Percentiles rank a stretch among this genome's conserved stretches.
These are phyloP conservation scores for Garrulus glandarius DNA, from an alignment of 2,797 vertebrate genomes.

Conservation along the genomic window DNA sequence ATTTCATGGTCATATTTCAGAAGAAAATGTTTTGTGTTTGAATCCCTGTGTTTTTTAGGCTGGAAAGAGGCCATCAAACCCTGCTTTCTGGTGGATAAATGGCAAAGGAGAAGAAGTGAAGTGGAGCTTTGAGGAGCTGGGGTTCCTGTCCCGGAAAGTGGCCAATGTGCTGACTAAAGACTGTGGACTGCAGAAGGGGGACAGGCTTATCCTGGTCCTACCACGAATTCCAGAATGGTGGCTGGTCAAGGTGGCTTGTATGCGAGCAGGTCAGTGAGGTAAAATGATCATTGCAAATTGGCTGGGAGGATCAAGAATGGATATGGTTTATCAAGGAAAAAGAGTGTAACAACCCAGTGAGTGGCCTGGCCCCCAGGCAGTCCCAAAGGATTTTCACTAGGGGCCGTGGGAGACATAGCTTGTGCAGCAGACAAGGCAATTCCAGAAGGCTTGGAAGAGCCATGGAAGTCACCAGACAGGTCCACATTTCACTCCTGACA, in stretches of 20 bases:
- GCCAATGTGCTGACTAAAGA: slow-evolving; percentile 76
- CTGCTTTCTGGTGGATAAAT: slow-evolving; percentile 84
- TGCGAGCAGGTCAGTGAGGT: slow-evolving; percentile 78
- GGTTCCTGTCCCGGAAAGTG: slow-evolving; percentile 72
- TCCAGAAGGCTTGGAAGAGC: neutral
- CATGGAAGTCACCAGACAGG: neutral
- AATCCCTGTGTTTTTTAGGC: slow-evolving; percentile 44
- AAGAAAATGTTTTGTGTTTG: neutral
- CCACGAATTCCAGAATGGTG: slow-evolving; percentile 84
- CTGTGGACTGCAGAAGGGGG: slow-evolving; percentile 74
- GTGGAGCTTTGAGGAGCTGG: slow-evolving; percentile 83
- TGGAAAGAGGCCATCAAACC: slow-evolving; percentile 65
- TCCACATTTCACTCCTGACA: neutral
- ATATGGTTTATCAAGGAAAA: neutral
- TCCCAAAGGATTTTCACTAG: neutral
- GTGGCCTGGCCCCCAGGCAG: neutral
- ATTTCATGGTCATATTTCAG: neutral
- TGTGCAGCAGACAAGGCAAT: neutral
- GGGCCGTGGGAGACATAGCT: neutral
- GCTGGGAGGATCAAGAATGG: neutral
- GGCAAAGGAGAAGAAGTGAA: slow-evolving; percentile 72
- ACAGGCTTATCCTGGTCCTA: slow-evolving; percentile 77
- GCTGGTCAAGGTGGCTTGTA: slow-evolving; percentile 80
- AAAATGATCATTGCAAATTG: neutral
- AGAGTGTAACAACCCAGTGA: neutral